phyloP scores from a whole-genome alignment of 2,113 vertebrate genomes.

The Elephantulus edwardii region DNA sequence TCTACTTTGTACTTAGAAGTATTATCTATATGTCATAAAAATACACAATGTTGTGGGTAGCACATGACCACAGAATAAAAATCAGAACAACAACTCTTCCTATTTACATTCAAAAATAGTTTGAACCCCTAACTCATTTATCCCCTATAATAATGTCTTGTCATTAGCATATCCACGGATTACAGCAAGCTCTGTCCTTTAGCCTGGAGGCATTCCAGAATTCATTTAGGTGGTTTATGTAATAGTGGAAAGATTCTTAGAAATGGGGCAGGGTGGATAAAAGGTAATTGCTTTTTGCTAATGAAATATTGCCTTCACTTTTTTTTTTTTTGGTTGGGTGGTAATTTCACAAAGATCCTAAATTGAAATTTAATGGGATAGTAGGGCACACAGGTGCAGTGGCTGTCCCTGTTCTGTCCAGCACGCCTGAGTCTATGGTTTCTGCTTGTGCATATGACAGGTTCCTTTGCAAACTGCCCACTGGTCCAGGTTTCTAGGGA shows the following conservation, averaged over 20 bases:
- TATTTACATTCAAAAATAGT: neutral
- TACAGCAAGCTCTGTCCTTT: slow-evolving; percentile 27
- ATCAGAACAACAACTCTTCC: neutral
- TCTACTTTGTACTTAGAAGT: neutral
- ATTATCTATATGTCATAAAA: slow-evolving; percentile 25
- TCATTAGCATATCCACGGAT: slow-evolving; percentile 39
- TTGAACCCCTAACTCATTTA: slow-evolving; percentile 27
- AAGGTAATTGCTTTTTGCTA: slow-evolving; percentile 70
- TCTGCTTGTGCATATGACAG: neutral
- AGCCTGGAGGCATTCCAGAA: slow-evolving; percentile 46
- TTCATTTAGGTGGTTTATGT: slow-evolving; percentile 52
- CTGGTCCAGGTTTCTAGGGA: neutral
- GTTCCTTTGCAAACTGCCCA: slow-evolving; percentile 2
- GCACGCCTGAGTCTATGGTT: neutral
- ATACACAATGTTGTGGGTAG: neutral
- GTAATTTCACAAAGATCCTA: slow-evolving; percentile 65
- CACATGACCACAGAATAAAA: neutral
- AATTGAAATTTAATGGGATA: slow-evolving; percentile 70
- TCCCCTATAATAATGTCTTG: neutral
- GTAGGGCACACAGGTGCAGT: slow-evolving; percentile 29
- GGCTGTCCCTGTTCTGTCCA: neutral
- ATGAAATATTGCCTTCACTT: slow-evolving; percentile 23
- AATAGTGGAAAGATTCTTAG: slow-evolving; percentile 68
- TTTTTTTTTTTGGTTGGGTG: slow-evolving; percentile 38
- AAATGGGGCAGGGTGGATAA: slow-evolving; percentile 72